These are phyloP conservation scores for Oceanodroma leucorhoa DNA, from an alignment of 2,797 vertebrate species.

Conservation along the genomic window DNA sequence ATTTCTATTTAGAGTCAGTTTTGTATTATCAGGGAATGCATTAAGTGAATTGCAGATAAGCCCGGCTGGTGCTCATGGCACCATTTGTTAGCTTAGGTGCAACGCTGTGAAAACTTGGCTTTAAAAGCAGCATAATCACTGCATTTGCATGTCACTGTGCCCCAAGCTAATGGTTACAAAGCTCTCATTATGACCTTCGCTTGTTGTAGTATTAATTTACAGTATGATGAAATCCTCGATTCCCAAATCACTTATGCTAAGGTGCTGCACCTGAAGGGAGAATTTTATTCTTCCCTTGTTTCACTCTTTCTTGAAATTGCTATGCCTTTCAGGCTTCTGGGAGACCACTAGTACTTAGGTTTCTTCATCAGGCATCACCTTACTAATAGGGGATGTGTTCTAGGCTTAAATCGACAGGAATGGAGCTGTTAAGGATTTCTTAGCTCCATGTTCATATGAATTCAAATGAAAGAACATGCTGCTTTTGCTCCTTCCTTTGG, in stretches of 20 bases:
- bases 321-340: neutral
- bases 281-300: neutral
- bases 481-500: neutral
- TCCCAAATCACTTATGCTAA: neutral
- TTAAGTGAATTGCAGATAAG: neutral
- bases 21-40: neutral
- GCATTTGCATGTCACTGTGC: neutral
- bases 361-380: neutral
- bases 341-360: neutral
- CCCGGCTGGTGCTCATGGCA: neutral
- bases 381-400: neutral
- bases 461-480: neutral
- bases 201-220: neutral
- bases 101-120: neutral
- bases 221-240: neutral
- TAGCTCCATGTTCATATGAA: neutral
- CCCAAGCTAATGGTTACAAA: neutral
- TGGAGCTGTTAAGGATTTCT: neutral
- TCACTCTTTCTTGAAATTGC: neutral
- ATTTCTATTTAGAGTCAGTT: neutral
- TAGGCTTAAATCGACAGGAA: neutral
- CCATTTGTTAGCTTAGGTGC: slow-evolving; percentile 7
- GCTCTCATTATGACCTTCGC: slow-evolving; percentile 2
- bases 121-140: neutral
- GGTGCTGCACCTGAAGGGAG: neutral